Evolutionary conservation across 2,113 vertebrate genomes (phyloP).

Genomic region (Anarrhichthys ocellatus): DNA sequence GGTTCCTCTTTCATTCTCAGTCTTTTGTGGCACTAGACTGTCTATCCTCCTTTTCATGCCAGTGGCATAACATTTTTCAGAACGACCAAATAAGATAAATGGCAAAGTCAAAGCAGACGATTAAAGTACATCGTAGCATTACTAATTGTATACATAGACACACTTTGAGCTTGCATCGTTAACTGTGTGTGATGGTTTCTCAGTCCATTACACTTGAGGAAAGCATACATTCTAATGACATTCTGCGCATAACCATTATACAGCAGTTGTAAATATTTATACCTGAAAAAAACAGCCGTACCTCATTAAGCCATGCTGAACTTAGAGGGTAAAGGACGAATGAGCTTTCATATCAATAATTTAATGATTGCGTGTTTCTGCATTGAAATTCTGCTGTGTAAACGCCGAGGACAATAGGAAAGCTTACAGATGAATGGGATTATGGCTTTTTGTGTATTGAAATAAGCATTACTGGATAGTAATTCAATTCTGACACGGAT

Average conservation of each 20-base stretch:
- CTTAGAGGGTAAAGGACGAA: slow-evolving; percentile 67
- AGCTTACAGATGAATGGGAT: slow-evolving; percentile 71
- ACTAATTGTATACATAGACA: slow-evolving; percentile 62
- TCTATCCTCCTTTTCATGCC: slow-evolving; percentile 4
- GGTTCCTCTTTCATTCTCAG: slow-evolving; percentile 18
- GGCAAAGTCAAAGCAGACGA: slow-evolving; percentile 31
- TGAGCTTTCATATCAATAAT: slow-evolving; percentile 64
- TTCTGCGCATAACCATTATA: slow-evolving; percentile 48
- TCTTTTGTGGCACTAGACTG: neutral
- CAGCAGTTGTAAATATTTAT: slow-evolving; percentile 69
- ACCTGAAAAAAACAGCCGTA: slow-evolving; percentile 57
- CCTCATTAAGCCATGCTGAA: slow-evolving; percentile 66
- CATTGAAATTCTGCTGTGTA: slow-evolving; percentile 62
- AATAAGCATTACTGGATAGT: slow-evolving; percentile 77
- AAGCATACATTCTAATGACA: slow-evolving; percentile 59
- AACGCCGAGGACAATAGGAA: slow-evolving; percentile 61
- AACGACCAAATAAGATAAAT: slow-evolving; percentile 30
- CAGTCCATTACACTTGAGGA: slow-evolving; percentile 68
- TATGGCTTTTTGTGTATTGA: slow-evolving; percentile 70
- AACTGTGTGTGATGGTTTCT: slow-evolving; percentile 62
- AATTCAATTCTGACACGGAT: slow-evolving; percentile 74
- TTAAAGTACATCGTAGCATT: slow-evolving; percentile 51
- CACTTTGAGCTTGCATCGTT: slow-evolving; percentile 59
- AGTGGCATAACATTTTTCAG: slow-evolving; percentile 17
- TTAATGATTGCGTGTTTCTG: slow-evolving; percentile 57